phyloP scores from a whole-genome alignment of 1,140 invertebrate species.

The Plectrocnemia conspersa region DNA sequence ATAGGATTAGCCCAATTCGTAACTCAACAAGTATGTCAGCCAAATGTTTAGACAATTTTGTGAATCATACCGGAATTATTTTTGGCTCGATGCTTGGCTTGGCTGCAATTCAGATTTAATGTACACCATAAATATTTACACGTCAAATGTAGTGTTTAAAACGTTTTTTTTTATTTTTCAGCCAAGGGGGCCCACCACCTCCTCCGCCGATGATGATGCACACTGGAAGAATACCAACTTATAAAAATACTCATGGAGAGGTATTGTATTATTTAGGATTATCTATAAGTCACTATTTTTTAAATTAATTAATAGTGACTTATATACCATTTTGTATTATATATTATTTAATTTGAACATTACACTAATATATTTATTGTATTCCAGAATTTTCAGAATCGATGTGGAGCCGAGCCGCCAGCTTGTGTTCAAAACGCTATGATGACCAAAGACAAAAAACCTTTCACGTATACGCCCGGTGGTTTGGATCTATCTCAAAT shows the following conservation, averaged over 20 bases:
- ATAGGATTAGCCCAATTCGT: too few species aligned
- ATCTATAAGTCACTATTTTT: neutral
- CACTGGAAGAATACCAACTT: conserved; percentile 32
- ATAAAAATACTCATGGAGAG: conserved; percentile 34
- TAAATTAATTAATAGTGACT: neutral
- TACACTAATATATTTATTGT: conserved; percentile 19
- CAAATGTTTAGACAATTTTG: too few species aligned
- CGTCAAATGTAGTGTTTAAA: neutral
- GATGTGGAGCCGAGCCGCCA: conserved; percentile 62
- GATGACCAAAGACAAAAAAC: conserved; percentile 93
- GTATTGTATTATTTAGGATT: too few species aligned
- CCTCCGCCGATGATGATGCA: conserved; percentile 26
- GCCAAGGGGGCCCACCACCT: conserved; percentile 22
- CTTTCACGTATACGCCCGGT: conserved; percentile 90
- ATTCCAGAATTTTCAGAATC: conserved; percentile 34
- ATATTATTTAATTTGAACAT: neutral
- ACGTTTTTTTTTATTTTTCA: conserved; percentile 24
- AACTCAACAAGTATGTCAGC: too few species aligned
- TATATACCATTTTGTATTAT: neutral
- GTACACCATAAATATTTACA: neutral
- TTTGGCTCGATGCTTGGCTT: too few species aligned
- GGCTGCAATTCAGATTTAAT: too few species aligned
- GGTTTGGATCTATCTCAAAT: conserved; percentile 89
- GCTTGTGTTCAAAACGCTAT: conserved; percentile 87
- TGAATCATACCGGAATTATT: too few species aligned